A percentile compares a stretch with the other conserved stretches of the same genome.
Conservation (phyloP, 2,797 vertebrate species). For the Sardinella longiceps region DNA sequence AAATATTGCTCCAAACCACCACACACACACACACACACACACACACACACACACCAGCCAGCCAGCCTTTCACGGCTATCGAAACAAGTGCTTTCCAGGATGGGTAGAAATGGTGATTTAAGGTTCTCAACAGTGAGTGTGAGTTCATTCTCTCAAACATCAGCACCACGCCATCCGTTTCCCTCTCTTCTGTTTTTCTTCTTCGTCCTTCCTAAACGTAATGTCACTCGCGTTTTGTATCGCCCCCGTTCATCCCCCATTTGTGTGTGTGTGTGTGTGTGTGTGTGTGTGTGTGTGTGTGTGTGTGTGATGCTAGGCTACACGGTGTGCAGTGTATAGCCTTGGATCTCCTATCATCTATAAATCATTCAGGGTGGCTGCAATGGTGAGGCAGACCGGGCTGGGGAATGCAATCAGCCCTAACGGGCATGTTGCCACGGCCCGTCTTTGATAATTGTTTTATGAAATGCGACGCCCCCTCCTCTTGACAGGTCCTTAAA, state of each 20-base stretch:
- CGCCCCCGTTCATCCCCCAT: neutral
- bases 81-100: slow-evolving; percentile 13
- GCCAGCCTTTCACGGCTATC: neutral
- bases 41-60: neutral
- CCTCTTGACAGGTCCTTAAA: slow-evolving; percentile 42
- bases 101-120: neutral
- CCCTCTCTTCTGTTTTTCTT: slow-evolving; percentile 17
- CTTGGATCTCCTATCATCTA: slow-evolving; percentile 72
- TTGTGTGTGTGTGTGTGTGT: neutral
- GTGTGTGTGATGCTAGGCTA: slow-evolving; percentile 58
- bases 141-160: neutral
- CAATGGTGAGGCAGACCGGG: neutral
- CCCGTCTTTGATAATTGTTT: slow-evolving; percentile 68
- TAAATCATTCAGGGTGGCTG: slow-evolving; percentile 66
- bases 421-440: slow-evolving; percentile 57
- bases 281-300: neutral
- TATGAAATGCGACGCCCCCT: slow-evolving; percentile 52
- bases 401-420: slow-evolving; percentile 55
- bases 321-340: slow-evolving; percentile 41
- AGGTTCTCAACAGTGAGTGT: neutral
- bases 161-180: neutral
- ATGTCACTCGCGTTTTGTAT: neutral
- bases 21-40: too few species aligned
- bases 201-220: slow-evolving; percentile 31
- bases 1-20: neutral